Conservation (phyloP, 2,888 invertebrate genomes). For the Schizaphis graminum region DNA sequence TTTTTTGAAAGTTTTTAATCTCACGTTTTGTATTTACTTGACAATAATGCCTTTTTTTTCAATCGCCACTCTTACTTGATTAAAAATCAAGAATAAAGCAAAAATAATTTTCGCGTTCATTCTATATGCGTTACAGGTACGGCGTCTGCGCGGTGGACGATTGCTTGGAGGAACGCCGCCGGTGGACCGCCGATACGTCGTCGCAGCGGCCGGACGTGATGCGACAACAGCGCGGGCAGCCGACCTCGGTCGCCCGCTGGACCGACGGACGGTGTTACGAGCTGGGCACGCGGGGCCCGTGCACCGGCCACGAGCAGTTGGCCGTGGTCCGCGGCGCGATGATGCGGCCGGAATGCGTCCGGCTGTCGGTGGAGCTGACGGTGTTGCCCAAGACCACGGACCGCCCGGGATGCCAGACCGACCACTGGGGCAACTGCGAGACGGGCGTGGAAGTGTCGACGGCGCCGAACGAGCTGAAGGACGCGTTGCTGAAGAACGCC, state of each 20-base stretch:
- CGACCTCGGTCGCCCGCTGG: not conserved
- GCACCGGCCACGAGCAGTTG: constrained; percentile 36
- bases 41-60: too few species aligned
- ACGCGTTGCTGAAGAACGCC: not conserved
- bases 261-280: constrained; percentile 60
- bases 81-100: too few species aligned
- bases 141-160: constrained; percentile 38
- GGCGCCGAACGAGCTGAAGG: not conserved
- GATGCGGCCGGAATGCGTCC: constrained; percentile 42
- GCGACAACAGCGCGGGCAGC: not conserved
- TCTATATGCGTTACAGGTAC: not conserved
- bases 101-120: not conserved
- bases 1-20: too few species aligned
- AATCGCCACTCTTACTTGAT: too few species aligned
- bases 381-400: constrained; percentile 11
- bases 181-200: not conserved
- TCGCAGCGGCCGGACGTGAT: too few species aligned
- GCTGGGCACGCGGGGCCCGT: constrained; percentile 60
- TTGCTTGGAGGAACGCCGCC: not conserved
- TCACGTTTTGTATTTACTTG: too few species aligned
- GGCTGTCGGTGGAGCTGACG: not conserved
- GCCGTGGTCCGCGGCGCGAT: not conserved
- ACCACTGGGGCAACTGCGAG: constrained; percentile 58
- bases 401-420: constrained; percentile 43
- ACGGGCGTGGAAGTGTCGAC: not conserved